phyloP scores from a whole-genome alignment of 2,797 vertebrate species.

The Phrynocephalus guinanensis region DNA sequence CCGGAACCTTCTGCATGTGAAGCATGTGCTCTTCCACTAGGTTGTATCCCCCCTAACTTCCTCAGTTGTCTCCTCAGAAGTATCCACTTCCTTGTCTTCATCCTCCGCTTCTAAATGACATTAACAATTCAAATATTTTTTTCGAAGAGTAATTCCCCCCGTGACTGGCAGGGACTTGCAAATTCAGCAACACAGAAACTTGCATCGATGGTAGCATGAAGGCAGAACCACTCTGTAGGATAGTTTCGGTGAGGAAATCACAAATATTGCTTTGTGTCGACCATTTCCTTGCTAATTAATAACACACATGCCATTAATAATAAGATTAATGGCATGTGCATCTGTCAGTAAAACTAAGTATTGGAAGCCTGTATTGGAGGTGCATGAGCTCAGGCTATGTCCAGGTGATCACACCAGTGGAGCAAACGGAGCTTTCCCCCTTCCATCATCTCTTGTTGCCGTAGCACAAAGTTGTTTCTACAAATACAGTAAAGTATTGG shows the following conservation, averaged over 20 bases:
- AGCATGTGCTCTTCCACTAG: background rate
- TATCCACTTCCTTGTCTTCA: background rate
- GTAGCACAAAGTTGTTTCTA: background rate
- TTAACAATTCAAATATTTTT: slow-evolving; percentile 40
- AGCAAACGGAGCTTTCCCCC: background rate
- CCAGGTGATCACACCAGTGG: background rate
- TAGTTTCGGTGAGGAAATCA: slow-evolving; percentile 33
- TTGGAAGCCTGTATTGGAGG: slow-evolving; percentile 37
- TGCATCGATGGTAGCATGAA: slow-evolving; percentile 44
- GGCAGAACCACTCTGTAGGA: slow-evolving; percentile 36
- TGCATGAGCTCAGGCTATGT: slow-evolving; percentile 21
- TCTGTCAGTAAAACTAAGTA: slow-evolving; percentile 34
- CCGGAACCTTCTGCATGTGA: background rate
- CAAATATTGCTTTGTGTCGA: slow-evolving; percentile 45
- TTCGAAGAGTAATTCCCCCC: slow-evolving; percentile 36
- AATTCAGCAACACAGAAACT: slow-evolving; percentile 17
- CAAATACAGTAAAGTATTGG: background rate
- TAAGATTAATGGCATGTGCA: slow-evolving; percentile 13
- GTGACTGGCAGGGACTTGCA: slow-evolving; percentile 11
- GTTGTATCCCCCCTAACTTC: background rate
- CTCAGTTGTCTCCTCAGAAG: slow-evolving; percentile 20
- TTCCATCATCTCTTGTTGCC: background rate
- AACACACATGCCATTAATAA: background rate
- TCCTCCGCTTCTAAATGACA: slow-evolving; percentile 40
- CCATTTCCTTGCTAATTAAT: slow-evolving; percentile 30